Evolutionary conservation across 2,888 invertebrate genomes (phyloP).

Genomic region (Caenorhabditis panamensis): DNA sequence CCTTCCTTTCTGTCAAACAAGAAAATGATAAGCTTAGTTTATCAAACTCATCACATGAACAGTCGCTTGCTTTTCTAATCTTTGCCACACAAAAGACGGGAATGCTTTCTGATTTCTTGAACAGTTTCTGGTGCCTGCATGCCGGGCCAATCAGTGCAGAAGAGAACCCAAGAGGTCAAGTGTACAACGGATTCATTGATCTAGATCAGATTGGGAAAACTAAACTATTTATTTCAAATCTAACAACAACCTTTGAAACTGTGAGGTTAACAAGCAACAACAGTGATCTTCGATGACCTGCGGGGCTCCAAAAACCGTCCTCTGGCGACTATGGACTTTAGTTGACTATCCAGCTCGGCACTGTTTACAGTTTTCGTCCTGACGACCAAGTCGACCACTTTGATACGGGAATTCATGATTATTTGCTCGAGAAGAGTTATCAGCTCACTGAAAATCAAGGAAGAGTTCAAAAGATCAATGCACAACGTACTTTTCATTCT

Average conservation of each 20-base stretch:
- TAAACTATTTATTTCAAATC: too few relatives aligned
- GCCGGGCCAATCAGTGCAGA: too few relatives aligned
- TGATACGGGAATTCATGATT: slow-evolving; percentile 9
- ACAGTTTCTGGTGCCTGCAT: background rate
- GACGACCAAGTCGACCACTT: slow-evolving; percentile 1
- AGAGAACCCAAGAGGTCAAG: background rate
- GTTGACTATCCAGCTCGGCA: background rate
- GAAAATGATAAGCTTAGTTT: background rate
- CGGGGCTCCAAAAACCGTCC: background rate
- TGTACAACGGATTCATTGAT: background rate
- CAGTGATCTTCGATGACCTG: slow-evolving; percentile 1
- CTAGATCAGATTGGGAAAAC: background rate
- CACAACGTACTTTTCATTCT: slow-evolving; percentile 10
- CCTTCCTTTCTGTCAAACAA: background rate
- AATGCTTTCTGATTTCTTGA: background rate
- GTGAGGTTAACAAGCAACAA: background rate
- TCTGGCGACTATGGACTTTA: background rate
- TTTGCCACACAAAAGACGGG: background rate
- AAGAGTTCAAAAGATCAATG: background rate
- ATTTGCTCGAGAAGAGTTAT: slow-evolving; percentile 16
- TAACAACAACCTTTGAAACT: too few relatives aligned
- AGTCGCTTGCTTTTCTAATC: slow-evolving; percentile 5
- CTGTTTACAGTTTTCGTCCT: background rate
- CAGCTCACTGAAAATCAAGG: slow-evolving; percentile 17
- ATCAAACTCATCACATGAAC: background rate